A percentile compares a stretch with the other conserved stretches of the same genome.
Evolutionary conservation across 2,113 vertebrate species (phyloP).

Genomic region (Dicaeum eximium): DNA sequence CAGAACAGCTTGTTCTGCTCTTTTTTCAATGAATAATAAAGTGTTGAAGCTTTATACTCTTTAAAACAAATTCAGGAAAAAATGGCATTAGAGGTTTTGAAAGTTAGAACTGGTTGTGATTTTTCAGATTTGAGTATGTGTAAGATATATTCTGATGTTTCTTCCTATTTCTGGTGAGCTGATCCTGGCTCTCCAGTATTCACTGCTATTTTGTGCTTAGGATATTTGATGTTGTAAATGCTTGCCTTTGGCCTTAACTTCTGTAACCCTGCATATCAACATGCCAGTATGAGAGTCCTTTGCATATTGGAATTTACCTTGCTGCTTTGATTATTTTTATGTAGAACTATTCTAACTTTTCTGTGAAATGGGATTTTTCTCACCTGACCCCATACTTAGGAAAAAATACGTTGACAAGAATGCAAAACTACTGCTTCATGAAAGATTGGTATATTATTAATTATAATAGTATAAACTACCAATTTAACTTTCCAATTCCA

Average conservation of each 20-base stretch:
- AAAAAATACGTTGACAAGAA: not conserved
- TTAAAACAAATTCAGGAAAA: not conserved
- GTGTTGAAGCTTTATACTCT: not conserved
- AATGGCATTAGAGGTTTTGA: not conserved
- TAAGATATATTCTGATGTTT: not conserved
- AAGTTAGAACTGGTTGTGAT: not conserved
- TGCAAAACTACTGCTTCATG: not conserved
- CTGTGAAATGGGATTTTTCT: not conserved
- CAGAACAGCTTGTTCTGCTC: not conserved
- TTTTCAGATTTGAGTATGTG: not conserved
- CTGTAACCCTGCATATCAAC: fast-evolving
- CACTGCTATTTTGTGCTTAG: not conserved
- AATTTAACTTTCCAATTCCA: not conserved
- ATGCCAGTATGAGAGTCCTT: fast-evolving
- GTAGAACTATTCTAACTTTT: not conserved
- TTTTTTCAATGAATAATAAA: not conserved
- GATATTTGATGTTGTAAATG: not conserved
- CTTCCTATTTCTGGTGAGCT: not conserved
- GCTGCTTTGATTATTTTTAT: not conserved
- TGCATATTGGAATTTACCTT: not conserved
- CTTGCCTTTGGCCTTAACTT: not conserved
- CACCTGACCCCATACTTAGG: fast-evolving
- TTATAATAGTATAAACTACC: not conserved
- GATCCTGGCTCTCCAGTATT: not conserved
- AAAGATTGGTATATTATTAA: not conserved